Evolutionary conservation across 2,113 vertebrate genomes (phyloP).

Genomic region (Piaya cayana): DNA sequence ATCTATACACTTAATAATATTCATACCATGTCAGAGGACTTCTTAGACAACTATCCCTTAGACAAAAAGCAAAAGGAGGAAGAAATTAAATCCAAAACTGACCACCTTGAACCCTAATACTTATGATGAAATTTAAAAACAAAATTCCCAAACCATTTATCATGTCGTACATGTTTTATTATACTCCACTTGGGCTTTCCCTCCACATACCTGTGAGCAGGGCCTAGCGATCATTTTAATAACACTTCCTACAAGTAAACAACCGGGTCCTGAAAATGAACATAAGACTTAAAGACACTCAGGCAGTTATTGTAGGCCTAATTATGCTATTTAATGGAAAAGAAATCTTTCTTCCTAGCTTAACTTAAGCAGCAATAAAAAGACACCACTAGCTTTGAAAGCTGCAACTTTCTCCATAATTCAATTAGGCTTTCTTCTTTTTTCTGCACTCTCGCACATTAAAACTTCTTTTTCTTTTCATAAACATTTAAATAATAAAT

Average conservation of each 20-base stretch:
- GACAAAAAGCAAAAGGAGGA: neutral
- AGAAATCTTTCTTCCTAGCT: neutral
- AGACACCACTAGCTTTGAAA: neutral
- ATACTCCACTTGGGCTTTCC: neutral
- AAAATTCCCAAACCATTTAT: neutral
- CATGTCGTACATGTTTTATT: neutral
- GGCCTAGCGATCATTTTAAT: neutral
- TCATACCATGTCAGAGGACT: neutral
- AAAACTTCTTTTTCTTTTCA: slow-evolving; percentile 32
- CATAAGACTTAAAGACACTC: neutral
- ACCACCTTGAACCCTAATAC: neutral
- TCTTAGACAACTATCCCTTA: neutral
- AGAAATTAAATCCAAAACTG: neutral
- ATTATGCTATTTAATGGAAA: neutral
- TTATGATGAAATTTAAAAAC: neutral
- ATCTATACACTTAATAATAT: neutral
- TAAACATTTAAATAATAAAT: slow-evolving; percentile 65
- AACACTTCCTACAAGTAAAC: neutral
- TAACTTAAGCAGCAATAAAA: neutral
- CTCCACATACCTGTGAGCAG: neutral
- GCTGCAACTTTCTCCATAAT: neutral
- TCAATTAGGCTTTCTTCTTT: slow-evolving; percentile 5
- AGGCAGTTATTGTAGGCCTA: neutral
- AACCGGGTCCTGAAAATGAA: neutral
- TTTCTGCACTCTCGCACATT: slow-evolving; percentile 18